Percentiles rank a stretch among this genome's conserved stretches.
These are phyloP conservation scores for Nomada goodeniana DNA, from an alignment of 2,888 invertebrate species.

Conservation along the genomic window DNA sequence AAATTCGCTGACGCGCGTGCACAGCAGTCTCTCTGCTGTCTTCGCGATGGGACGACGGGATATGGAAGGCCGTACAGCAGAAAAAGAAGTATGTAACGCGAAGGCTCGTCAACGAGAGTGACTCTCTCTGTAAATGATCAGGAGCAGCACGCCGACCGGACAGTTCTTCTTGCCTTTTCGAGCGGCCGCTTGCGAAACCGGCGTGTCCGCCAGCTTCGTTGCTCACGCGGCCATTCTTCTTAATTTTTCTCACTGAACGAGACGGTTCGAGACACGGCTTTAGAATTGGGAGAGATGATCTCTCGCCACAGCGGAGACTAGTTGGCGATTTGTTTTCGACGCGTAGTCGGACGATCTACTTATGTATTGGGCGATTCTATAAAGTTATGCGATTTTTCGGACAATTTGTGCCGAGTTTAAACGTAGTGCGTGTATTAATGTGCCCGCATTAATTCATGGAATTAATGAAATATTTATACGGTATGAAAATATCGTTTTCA, in stretches of 20 bases:
- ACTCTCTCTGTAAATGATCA: slow-evolving; percentile 57
- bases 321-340: too few species aligned
- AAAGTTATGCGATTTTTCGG: too few species aligned
- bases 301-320: neutral
- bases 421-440: too few species aligned
- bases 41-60: slow-evolving; percentile 23
- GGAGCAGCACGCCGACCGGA: slow-evolving; percentile 34
- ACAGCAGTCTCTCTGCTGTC: slow-evolving; percentile 22
- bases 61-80: slow-evolving; percentile 37
- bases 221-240: slow-evolving; percentile 17
- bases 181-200: slow-evolving; percentile 21
- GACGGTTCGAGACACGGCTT: neutral
- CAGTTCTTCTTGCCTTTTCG: slow-evolving; percentile 14
- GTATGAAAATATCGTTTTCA: too few species aligned
- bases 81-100: slow-evolving; percentile 50
- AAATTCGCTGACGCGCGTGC: slow-evolving; percentile 6
- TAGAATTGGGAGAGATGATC: neutral
- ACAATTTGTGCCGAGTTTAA: too few species aligned
- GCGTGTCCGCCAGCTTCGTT: slow-evolving; percentile 7
- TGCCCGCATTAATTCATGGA: too few species aligned
- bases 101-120: slow-evolving; percentile 47
- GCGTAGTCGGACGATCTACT: too few species aligned
- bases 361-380: too few species aligned
- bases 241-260: slow-evolving; percentile 16
- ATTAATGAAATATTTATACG: too few species aligned